A percentile compares a stretch with the other conserved stretches of the same genome.
Evolutionary conservation across 2,113 vertebrate species (phyloP).

Genomic region (Thamnophis sirtalis): DNA sequence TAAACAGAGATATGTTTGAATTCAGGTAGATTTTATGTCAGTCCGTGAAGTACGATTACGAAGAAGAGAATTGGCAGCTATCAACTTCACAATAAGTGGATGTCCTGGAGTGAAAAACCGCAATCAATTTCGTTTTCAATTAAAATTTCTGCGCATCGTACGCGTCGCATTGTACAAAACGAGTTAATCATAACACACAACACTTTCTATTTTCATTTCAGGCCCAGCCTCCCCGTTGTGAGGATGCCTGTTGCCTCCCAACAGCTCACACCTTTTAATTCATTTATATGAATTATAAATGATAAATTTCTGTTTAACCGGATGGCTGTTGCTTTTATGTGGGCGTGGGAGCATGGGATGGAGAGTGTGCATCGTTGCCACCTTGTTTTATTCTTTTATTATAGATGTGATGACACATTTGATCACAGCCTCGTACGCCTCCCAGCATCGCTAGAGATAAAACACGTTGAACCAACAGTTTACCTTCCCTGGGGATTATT

Average conservation of each 20-base stretch:
- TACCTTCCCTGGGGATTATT: neutral
- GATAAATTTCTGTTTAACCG: neutral
- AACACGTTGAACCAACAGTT: neutral
- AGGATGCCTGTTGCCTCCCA: neutral
- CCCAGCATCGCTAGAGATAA: neutral
- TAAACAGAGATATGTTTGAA: conserved; percentile 1
- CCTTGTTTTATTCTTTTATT: neutral
- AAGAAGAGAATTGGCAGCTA: conserved; percentile 16
- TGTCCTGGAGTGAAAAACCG: neutral
- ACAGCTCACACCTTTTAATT: neutral
- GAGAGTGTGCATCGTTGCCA: neutral
- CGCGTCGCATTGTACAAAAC: neutral
- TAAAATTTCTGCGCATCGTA: neutral
- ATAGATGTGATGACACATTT: neutral
- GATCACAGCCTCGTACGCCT: neutral
- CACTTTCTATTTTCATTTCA: neutral
- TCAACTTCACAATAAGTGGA: neutral
- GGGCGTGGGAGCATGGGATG: neutral
- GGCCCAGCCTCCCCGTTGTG: neutral
- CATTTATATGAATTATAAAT: neutral
- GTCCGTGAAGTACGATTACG: neutral
- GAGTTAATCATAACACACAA: neutral
- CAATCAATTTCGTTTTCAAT: conserved; percentile 9
- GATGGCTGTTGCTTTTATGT: neutral
- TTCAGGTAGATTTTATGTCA: conserved; percentile 21